Base-by-base conservation (phyloP, 2,797 vertebrate species). In the Muscicapa comitata region DNA sequence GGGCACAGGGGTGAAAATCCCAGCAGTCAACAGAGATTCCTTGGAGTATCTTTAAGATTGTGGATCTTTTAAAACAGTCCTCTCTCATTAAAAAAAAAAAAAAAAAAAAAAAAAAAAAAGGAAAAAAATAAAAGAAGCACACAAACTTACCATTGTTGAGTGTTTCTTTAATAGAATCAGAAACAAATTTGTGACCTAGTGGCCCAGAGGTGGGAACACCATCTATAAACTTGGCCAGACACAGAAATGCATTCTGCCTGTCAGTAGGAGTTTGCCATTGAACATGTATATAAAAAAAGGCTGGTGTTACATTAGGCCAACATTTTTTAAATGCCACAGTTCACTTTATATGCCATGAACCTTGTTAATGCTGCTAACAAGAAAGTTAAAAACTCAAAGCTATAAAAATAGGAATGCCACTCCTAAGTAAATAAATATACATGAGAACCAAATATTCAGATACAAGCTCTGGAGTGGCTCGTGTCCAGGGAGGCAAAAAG, bases 171-270 rank as follows among this genome's bases (percentile, higher is more conserved):
- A 97, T 96, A 97, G 97, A 97, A 98, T 98, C 96, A 98, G 98
- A 97, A 98, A 97, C 87, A 96, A 98, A 97, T 98, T 97, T 97
- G 96, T 98, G 98, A 98, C 98, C 98, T 97, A 91, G 72, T 98
- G 98, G 96, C 98, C 98, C 96, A 31, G 72, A 98, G 97, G 98
- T 98, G 98, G 97, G 97, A 98, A 98, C 97, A 98, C 97, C 97
- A 97, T 97, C 98, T 98, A 98, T 98, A 98, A 98, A 98, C 96
- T 96, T 94, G 89, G 97, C 96, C 98, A 98, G 98, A 98, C 98
- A 95, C 86, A 96, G 95, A 97, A 97, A 84, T 95, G 86, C 93
- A 97, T 97, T 98, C 94, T 97, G 97, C 95, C 75, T 97, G 97
- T 98, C 97, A 97, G 97, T 98, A 96, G 97, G 97, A 97, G 94